These are phyloP conservation scores for Koerneria pararmatus DNA, from an alignment of 2,888 invertebrate genomes.

Conservation along the genomic window DNA sequence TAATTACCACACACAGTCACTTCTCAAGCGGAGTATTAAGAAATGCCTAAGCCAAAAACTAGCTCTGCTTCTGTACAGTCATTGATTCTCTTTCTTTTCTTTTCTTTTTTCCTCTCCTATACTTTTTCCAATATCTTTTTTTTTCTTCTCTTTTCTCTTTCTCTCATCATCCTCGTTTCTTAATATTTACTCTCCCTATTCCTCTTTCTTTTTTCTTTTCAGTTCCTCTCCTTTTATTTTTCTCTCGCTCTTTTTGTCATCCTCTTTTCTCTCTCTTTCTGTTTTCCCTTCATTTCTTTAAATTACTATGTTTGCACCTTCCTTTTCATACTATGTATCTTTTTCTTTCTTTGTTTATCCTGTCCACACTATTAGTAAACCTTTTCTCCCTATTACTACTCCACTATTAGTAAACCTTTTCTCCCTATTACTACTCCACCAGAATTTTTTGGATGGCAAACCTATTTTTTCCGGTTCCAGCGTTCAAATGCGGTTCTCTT, in stretches of 20 bases:
- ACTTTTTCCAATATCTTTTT: not conserved
- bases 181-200: not conserved
- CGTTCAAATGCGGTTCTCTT: too few relatives aligned
- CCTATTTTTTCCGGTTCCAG: too few relatives aligned
- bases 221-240: not conserved
- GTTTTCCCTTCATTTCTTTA: not conserved
- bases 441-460: not conserved
- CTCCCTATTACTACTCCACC: not conserved
- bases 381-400: not conserved
- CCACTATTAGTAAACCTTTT: too few relatives aligned
- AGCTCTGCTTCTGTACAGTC: too few relatives aligned
- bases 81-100: too few relatives aligned
- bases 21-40: too few relatives aligned
- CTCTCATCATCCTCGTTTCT: not conserved
- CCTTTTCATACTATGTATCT: not conserved
- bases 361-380: not conserved
- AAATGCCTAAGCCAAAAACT: too few relatives aligned
- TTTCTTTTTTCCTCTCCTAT: too few relatives aligned
- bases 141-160: not conserved
- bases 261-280: not conserved
- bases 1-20: too few relatives aligned
- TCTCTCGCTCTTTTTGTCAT: not conserved
- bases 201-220: constrained; percentile 7
- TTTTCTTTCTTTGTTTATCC: not conserved
- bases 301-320: too few relatives aligned